These are phyloP conservation scores for Pedetes capensis DNA, from an alignment of 2,113 vertebrate species.

Conservation along the genomic window DNA sequence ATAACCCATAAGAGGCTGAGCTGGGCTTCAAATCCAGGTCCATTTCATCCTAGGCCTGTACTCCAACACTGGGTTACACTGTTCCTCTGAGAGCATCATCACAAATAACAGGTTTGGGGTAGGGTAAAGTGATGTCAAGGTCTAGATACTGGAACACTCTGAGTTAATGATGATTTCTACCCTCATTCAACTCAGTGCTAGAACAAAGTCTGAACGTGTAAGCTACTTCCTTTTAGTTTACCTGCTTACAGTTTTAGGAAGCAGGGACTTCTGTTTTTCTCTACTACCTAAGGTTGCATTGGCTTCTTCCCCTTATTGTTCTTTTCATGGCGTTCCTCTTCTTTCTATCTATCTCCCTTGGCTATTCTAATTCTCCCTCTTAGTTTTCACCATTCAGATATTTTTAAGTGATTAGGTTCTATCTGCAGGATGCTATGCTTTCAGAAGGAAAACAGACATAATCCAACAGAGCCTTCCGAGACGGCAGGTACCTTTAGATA, in stretches of 20 bases:
- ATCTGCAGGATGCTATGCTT: not conserved
- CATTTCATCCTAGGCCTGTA: not conserved
- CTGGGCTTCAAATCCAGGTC: not conserved
- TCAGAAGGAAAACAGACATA: not conserved
- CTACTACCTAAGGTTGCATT: not conserved
- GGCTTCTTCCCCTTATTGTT: not conserved
- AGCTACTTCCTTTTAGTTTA: not conserved
- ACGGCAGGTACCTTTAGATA: not conserved
- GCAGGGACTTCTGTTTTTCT: not conserved
- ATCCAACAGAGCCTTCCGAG: not conserved
- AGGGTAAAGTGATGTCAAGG: not conserved
- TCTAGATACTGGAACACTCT: not conserved
- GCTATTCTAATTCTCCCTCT: not conserved
- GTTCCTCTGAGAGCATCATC: not conserved
- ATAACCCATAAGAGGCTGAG: not conserved
- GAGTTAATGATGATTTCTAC: not conserved
- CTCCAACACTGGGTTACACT: rapidly evolving
- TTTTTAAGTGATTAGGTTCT: not conserved
- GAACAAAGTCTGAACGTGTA: not conserved
- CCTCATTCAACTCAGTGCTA: not conserved
- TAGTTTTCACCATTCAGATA: not conserved
- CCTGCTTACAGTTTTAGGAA: not conserved
- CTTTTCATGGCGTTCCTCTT: not conserved
- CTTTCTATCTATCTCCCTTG: not conserved
- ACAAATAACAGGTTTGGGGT: not conserved